Percentiles rank a stretch among this genome's conserved stretches.
phyloP scores from a whole-genome alignment of 1,140 invertebrate species.

The Macrobrachium rosenbergii region DNA sequence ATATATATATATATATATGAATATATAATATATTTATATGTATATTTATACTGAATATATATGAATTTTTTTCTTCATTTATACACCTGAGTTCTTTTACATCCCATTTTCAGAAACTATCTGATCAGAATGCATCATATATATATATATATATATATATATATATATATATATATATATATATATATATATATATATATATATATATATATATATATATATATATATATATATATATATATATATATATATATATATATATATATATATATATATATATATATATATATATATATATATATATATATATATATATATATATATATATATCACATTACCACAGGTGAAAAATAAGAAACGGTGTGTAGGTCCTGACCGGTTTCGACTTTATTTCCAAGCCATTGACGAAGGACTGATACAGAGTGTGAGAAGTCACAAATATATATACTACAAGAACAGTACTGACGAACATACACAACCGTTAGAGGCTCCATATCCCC shows the following conservation, averaged over 20 bases:
- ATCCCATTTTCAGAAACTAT: background rate
- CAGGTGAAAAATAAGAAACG: too few species aligned
- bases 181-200: constrained; percentile 17
- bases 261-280: constrained; percentile 8
- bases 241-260: constrained; percentile 4
- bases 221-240: background rate
- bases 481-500: too few species aligned
- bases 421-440: too few species aligned
- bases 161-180: background rate
- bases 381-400: too few species aligned
- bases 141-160: constrained; percentile 24
- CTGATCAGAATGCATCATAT: too few species aligned
- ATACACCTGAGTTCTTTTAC: background rate
- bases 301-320: too few species aligned
- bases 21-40: constrained; percentile 1
- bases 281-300: too few species aligned
- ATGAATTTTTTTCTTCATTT: background rate
- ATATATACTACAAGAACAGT: too few species aligned
- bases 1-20: constrained; percentile 25
- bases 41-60: background rate
- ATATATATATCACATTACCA: too few species aligned
- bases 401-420: too few species aligned
- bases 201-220: constrained; percentile 23
- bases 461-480: too few species aligned
- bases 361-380: too few species aligned